phyloP scores from a whole-genome alignment of 2,888 invertebrate species.

The Glaucopsyche alexis region DNA sequence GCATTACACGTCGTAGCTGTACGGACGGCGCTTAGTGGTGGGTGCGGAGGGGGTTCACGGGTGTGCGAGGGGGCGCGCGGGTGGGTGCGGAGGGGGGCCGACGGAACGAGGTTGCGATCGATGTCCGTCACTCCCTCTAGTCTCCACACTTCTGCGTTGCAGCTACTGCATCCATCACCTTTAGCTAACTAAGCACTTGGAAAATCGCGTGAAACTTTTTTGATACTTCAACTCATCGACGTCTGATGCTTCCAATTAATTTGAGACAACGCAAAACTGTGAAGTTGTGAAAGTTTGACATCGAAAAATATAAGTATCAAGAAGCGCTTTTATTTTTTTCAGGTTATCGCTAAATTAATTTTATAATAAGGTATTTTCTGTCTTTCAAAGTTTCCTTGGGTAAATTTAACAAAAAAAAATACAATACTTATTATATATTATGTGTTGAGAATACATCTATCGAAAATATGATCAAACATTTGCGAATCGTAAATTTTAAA shows the following conservation, averaged over 20 bases:
- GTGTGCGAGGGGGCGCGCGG: slow-evolving; percentile 40
- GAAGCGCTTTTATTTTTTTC: background rate
- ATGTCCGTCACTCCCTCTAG: slow-evolving; percentile 62
- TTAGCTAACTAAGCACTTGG: slow-evolving; percentile 32
- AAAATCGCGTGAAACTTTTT: slow-evolving; percentile 33
- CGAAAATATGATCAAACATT: background rate
- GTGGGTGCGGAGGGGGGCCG: slow-evolving; percentile 43
- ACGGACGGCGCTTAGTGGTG: slow-evolving; percentile 54
- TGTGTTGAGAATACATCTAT: no score
- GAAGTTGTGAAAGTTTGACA: background rate
- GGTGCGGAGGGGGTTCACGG: slow-evolving; percentile 41
- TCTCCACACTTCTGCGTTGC: slow-evolving; percentile 54
- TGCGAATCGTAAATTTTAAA: no score
- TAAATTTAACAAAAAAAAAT: no score
- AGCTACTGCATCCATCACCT: slow-evolving; percentile 58
- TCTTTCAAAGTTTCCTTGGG: no score
- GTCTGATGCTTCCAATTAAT: background rate
- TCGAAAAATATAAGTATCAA: slow-evolving; percentile 17
- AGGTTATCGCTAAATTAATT: no score
- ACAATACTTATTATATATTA: no score
- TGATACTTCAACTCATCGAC: slow-evolving; percentile 7
- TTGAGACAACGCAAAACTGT: background rate
- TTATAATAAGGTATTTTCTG: no score
- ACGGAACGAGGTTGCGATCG: slow-evolving; percentile 50
- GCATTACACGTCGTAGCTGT: slow-evolving; percentile 38